Evolutionary conservation across 2,113 vertebrate species (phyloP).

Genomic region (Suncus etruscus): DNA sequence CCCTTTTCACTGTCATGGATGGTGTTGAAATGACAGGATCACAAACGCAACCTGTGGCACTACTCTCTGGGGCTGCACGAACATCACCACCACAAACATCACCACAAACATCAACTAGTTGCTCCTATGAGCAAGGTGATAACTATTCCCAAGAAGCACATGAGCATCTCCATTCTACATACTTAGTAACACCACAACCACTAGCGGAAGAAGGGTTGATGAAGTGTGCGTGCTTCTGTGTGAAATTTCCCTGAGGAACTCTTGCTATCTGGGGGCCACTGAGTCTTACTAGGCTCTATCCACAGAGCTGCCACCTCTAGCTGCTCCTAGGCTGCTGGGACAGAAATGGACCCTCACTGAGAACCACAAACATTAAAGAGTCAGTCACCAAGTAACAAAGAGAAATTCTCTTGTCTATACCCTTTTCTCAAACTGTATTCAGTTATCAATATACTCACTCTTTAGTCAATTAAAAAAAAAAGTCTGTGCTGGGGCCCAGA

Average conservation of each 20-base stretch:
- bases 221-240: background rate
- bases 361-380: background rate
- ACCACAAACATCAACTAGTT: too few species aligned
- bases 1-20: too few species aligned
- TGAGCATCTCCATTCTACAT: background rate
- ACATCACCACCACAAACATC: too few species aligned
- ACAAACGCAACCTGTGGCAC: too few species aligned
- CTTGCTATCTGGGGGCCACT: background rate
- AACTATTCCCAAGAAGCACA: too few species aligned
- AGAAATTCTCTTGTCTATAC: background rate
- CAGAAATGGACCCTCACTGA: background rate
- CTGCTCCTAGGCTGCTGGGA: background rate
- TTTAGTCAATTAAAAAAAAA: background rate
- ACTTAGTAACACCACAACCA: background rate
- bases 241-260: background rate
- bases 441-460: too few species aligned
- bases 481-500: too few species aligned
- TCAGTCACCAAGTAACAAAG: background rate
- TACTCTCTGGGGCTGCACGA: too few species aligned
- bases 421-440: slow-evolving; percentile 8
- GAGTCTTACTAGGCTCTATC: background rate
- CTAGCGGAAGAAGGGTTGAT: too few species aligned
- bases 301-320: background rate
- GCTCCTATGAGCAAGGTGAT: too few species aligned
- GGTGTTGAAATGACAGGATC: too few species aligned